Percentiles rank a stretch among this genome's conserved stretches.
phyloP scores from a whole-genome alignment of 2,797 vertebrate species.

The Parotocinclus haroldoi region DNA sequence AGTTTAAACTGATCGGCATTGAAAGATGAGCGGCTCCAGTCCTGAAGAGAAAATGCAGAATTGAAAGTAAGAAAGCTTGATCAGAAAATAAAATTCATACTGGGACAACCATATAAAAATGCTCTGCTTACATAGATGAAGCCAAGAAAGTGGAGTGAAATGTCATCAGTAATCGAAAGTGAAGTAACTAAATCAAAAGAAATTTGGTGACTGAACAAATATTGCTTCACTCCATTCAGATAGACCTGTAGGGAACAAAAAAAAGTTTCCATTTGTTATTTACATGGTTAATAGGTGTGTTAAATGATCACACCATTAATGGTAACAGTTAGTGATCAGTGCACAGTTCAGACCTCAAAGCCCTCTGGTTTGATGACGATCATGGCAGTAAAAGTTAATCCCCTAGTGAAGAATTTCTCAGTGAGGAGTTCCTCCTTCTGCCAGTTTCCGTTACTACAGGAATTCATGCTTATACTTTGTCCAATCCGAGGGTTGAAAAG shows the following conservation, averaged over 20 bases:
- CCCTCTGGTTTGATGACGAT: constrained; percentile 3
- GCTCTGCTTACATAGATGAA: constrained; percentile 14
- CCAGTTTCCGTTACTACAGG: not conserved
- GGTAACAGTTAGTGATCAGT: no score
- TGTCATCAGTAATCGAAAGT: constrained; percentile 7
- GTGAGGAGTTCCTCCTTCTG: not conserved
- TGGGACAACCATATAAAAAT: no score
- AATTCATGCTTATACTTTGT: constrained; percentile 18
- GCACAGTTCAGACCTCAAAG: constrained; percentile 13
- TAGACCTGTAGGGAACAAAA: not conserved
- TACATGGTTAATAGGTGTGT: not conserved
- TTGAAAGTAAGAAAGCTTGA: no score
- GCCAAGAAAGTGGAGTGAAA: constrained; percentile 3
- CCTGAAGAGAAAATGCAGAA: constrained; percentile 3
- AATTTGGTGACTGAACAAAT: constrained; percentile 29
- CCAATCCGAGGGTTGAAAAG: constrained; percentile 19
- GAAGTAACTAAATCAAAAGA: constrained; percentile 6
- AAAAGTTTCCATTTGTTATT: not conserved
- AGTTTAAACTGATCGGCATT: not conserved
- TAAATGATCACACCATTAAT: no score
- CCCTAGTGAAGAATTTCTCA: constrained; percentile 23
- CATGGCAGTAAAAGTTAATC: constrained; percentile 16
- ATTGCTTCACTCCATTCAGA: constrained; percentile 8
- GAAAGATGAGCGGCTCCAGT: constrained; percentile 15
- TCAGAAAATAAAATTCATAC: no score